These are phyloP conservation scores for Cyclophora albipunctata DNA, from an alignment of 2,888 invertebrate species.

Conservation along the genomic window DNA sequence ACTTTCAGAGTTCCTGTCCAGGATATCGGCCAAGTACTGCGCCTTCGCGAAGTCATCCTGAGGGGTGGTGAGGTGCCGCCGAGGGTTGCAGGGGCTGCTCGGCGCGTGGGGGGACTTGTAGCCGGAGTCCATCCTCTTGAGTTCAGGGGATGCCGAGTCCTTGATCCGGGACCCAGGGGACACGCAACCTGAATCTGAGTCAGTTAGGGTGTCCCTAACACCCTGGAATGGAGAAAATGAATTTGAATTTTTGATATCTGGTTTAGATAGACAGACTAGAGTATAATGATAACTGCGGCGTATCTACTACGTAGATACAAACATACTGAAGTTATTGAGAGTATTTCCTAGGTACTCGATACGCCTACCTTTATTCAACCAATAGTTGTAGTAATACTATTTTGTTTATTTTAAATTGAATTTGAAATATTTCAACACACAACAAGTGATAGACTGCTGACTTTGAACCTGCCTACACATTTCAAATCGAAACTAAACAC, in stretches of 20 bases:
- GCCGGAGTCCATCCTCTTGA: conserved; percentile 72
- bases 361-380: no score
- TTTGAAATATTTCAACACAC: no score
- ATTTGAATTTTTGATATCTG: neutral
- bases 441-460: no score
- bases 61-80: conserved; percentile 49
- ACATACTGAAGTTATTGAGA: neutral
- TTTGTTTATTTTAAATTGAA: no score
- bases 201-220: conserved; percentile 69
- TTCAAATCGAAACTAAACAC: no score
- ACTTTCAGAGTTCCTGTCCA: conserved; percentile 60
- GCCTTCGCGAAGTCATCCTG: conserved; percentile 70
- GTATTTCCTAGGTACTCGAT: no score
- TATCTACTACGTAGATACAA: neutral
- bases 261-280: neutral
- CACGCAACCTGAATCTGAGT: conserved; percentile 72
- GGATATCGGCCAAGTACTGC: conserved; percentile 60
- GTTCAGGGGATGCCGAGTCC: conserved; percentile 70
- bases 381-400: no score
- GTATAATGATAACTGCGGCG: neutral
- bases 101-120: conserved; percentile 67
- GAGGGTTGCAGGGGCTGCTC: conserved; percentile 62
- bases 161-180: conserved; percentile 71
- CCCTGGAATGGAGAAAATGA: conserved; percentile 44
- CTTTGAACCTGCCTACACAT: no score